These are phyloP conservation scores for Eudasyphora cyanicolor DNA, from an alignment of 2,888 invertebrate genomes.

Conservation along the genomic window DNA sequence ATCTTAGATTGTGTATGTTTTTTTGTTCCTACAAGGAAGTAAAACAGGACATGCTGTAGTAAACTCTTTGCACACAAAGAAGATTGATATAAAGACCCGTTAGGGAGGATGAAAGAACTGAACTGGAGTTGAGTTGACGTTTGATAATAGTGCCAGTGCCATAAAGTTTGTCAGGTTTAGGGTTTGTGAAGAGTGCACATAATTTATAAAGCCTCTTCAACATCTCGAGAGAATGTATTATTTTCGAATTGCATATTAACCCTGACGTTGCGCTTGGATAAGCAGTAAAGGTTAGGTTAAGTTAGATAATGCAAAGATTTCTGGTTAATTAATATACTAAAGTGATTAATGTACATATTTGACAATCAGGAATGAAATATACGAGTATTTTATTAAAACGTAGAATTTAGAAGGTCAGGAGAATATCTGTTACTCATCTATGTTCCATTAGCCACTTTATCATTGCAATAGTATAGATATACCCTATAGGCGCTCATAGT, in stretches of 20 bases:
- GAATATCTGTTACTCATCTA: too few species aligned
- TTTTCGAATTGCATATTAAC: constrained; percentile 24
- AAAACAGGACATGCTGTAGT: background rate
- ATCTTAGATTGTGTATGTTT: background rate
- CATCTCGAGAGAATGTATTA: constrained; percentile 2
- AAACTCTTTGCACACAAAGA: background rate
- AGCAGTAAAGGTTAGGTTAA: background rate
- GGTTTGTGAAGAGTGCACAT: constrained; percentile 1
- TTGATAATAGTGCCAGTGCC: constrained; percentile 12
- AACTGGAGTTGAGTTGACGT: background rate
- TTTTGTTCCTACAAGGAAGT: constrained; percentile 17
- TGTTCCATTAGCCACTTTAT: too few species aligned
- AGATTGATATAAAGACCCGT: background rate
- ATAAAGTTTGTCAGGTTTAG: background rate
- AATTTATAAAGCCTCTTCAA: constrained; percentile 25
- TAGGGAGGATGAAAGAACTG: background rate
- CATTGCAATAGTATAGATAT: too few species aligned
- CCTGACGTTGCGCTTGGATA: background rate
- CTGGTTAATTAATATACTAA: too few species aligned
- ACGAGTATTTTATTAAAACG: too few species aligned
- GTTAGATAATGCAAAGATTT: background rate
- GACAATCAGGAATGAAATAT: too few species aligned
- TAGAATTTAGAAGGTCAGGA: too few species aligned
- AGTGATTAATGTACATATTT: too few species aligned
- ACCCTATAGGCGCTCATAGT: too few species aligned